phyloP scores from a whole-genome alignment of 1,140 invertebrate genomes.

The Pseudomyrmex gracilis region DNA sequence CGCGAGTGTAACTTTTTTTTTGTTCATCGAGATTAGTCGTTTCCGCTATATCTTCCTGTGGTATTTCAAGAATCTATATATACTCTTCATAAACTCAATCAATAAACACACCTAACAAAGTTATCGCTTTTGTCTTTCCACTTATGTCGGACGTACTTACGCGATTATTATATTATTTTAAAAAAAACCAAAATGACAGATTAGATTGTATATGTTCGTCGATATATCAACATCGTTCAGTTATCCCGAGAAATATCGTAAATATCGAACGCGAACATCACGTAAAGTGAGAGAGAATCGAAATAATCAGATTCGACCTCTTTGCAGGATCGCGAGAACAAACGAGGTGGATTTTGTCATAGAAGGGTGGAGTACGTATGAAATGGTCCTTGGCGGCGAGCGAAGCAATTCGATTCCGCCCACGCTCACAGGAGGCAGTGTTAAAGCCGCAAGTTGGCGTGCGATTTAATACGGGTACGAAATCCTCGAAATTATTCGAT shows the following conservation, averaged over 20 bases:
- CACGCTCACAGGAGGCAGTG: constrained; percentile 23
- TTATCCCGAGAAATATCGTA: not conserved
- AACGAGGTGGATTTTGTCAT: constrained; percentile 56
- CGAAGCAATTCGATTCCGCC: constrained; percentile 35
- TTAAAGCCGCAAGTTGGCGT: constrained; percentile 37
- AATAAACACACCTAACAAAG: not conserved
- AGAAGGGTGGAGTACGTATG: constrained; percentile 26
- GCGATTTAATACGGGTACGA: constrained; percentile 51
- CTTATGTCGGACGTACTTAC: not conserved
- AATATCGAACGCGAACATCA: not conserved
- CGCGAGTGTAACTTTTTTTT: constrained; percentile 26
- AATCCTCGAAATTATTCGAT: constrained; percentile 59
- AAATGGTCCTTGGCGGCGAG: constrained; percentile 16
- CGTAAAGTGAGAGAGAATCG: constrained; percentile 25
- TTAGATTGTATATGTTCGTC: not conserved
- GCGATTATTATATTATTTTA: not conserved
- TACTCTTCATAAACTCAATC: not conserved
- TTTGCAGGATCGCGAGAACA: constrained; percentile 23
- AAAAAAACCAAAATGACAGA: not conserved
- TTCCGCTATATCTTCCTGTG: constrained; percentile 18
- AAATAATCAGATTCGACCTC: constrained; percentile 48
- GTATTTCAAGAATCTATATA: constrained; percentile 24
- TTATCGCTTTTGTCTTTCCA: not conserved
- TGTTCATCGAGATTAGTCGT: constrained; percentile 37
- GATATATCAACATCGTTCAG: not conserved